These are phyloP conservation scores for Cloeon dipterum DNA, from an alignment of 2,888 invertebrate species.

Conservation along the genomic window DNA sequence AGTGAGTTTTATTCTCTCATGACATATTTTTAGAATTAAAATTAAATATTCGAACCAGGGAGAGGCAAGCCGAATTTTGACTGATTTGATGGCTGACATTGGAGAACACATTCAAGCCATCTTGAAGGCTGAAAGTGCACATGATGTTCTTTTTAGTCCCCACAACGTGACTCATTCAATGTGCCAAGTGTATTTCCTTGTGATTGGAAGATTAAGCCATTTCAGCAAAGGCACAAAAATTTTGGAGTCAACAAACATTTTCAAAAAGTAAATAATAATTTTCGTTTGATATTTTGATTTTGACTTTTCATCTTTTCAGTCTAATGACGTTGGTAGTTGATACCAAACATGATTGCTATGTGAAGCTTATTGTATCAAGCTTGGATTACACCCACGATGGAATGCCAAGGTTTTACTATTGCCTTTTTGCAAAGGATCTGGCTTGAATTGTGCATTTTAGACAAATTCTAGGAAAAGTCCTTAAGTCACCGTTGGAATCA, in stretches of 20 bases:
- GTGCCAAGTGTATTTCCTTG: constrained; percentile 85
- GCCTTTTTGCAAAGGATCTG: neutral
- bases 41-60: constrained; percentile 17
- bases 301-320: neutral
- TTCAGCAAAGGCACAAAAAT: constrained; percentile 21
- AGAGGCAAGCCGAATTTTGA: constrained; percentile 44
- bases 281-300: neutral
- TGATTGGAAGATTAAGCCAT: constrained; percentile 54
- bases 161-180: constrained; percentile 71
- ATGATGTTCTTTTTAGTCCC: constrained; percentile 72
- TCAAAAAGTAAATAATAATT: constrained; percentile 35
- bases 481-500: constrained; percentile 25
- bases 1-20: constrained; percentile 19
- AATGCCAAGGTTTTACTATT: constrained; percentile 33
- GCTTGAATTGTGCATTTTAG: too few species aligned
- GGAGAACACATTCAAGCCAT: constrained; percentile 49
- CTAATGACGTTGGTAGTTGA: constrained; percentile 55
- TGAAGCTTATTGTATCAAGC: constrained; percentile 79
- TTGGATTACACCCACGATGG: constrained; percentile 67
- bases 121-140: constrained; percentile 46
- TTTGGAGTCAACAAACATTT: constrained; percentile 49
- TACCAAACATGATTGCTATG: constrained; percentile 75
- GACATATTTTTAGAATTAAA: neutral
- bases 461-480: constrained; percentile 24
- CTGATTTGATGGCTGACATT: constrained; percentile 61